Evolutionary conservation across 2,113 vertebrate species (phyloP), one percentile per base, ranked within the genome.

Genomic region (Chrysochloris asiatica): DNA sequence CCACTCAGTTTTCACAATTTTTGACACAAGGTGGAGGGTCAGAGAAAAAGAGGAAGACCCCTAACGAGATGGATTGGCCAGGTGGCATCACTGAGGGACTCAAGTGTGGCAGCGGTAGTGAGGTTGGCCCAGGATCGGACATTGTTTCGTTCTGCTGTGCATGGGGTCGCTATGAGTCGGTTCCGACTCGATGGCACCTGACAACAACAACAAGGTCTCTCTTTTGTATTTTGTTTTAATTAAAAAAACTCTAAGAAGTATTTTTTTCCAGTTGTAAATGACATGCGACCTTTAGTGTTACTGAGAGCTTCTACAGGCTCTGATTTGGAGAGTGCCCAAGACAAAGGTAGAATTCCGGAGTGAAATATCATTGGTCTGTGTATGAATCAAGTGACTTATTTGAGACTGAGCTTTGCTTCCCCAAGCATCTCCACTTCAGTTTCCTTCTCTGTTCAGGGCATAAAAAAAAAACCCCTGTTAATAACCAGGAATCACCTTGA

Each of bases 171-270:
- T n/a, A n/a, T n/a, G n/a, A n/a, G n/a, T n/a, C n/a, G n/a, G n/a
- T n/a, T n/a, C n/a, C n/a, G n/a, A n/a, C n/a, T n/a, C n/a, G n/a
- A n/a, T n/a, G n/a, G n/a, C n/a, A n/a, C n/a, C n/a, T n/a, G n/a
- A n/a, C n/a, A n/a, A n/a, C n/a, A n/a, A n/a, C n/a, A n/a, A n/a
- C 88, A 82, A 14, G 50, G 28, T 43, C 94, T 79, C 24, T 88
- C 72, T 92, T 82, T 80, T 65, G 76, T n/a, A 48, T 76, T 95
- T 82, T 89, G 56, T 14, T 71, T 85, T 21, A 76, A 47, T n/a
- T n/a, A n/a, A n/a, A n/a, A n/a, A n/a, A n/a, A n/a, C n/a, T n/a
- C n/a, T n/a, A n/a, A n/a, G n/a, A n/a, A n/a, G n/a, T n/a, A n/a
- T n/a, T n/a, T 24, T 36, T 87, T 50, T 89, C 38, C 83, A 50